These are phyloP conservation scores for Petrolisthes cinctipes DNA, from an alignment of 2,888 invertebrate genomes.

Conservation along the genomic window DNA sequence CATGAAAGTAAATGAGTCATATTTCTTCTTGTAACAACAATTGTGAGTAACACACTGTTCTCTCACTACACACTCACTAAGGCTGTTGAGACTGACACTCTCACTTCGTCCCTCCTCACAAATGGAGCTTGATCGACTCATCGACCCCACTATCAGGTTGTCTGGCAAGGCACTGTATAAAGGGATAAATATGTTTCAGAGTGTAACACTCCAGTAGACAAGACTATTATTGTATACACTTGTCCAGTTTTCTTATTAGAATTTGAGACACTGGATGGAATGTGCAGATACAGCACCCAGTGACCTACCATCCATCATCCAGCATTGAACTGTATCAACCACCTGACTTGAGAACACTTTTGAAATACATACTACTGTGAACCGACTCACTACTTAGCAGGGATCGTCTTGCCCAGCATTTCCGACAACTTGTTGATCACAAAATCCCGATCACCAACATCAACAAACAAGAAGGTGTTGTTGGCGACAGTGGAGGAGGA, in stretches of 20 bases:
- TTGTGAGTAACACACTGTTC: background rate
- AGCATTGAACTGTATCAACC: background rate
- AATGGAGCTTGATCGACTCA: slow-evolving; percentile 43
- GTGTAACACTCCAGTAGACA: too few species aligned
- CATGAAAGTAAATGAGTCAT: background rate
- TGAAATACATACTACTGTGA: background rate
- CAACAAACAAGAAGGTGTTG: slow-evolving; percentile 78
- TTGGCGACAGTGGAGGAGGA: background rate
- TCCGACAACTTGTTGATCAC: slow-evolving; percentile 91
- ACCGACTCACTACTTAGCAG: slow-evolving; percentile 49
- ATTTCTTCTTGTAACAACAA: background rate
- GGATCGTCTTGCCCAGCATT: slow-evolving; percentile 79
- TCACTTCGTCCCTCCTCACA: slow-evolving; percentile 46
- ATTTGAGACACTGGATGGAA: too few species aligned
- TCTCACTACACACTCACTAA: slow-evolving; percentile 35
- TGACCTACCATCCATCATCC: too few species aligned
- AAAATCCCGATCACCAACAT: slow-evolving; percentile 89
- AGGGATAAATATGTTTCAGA: too few species aligned
- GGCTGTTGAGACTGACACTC: slow-evolving; percentile 36
- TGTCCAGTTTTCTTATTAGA: too few species aligned
- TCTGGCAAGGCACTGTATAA: slow-evolving; percentile 43
- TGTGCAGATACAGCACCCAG: too few species aligned
- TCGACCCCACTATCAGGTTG: slow-evolving; percentile 18
- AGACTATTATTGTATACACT: too few species aligned
- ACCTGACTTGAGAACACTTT: background rate